Evolutionary conservation across 2,888 invertebrate genomes (phyloP).

Genomic region (Pseudoips prasinana): DNA sequence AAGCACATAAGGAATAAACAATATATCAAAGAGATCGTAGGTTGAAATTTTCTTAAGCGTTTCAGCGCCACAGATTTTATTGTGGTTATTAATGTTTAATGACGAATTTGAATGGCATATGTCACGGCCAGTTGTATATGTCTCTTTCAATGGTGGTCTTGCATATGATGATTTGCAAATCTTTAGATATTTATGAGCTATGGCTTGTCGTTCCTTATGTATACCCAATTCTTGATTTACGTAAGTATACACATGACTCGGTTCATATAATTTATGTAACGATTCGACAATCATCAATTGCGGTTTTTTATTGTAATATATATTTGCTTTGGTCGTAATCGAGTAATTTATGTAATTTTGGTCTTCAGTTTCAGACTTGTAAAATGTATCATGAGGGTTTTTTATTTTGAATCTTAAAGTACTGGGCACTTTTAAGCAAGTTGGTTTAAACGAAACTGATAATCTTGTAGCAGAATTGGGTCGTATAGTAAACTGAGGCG

Average conservation of each 20-base stretch:
- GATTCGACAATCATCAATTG: conserved; percentile 48
- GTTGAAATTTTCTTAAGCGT: conserved; percentile 32
- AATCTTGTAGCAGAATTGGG: conserved; percentile 56
- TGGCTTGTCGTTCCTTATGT: conserved; percentile 28
- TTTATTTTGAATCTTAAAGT: conserved; percentile 51
- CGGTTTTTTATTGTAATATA: conserved; percentile 40
- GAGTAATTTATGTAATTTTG: conserved; percentile 50
- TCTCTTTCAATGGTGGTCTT: conserved; percentile 38
- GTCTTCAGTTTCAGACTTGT: conserved; percentile 19
- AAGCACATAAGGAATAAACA: conserved; percentile 48
- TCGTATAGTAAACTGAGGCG: conserved; percentile 53
- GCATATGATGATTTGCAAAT: conserved; percentile 38
- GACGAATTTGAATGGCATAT: conserved; percentile 36
- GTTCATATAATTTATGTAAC: conserved; percentile 57
- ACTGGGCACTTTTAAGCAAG: conserved; percentile 46
- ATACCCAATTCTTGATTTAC: conserved; percentile 30
- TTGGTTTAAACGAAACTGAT: conserved; percentile 53
- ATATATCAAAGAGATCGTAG: conserved; percentile 53
- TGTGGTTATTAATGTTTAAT: conserved; percentile 19
- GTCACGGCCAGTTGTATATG: conserved; percentile 40
- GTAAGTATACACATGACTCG: conserved; percentile 51
- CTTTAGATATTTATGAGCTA: conserved; percentile 43
- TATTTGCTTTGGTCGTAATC: conserved; percentile 45
- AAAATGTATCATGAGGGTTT: conserved; percentile 46
- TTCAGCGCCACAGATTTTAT: conserved; percentile 47